Base-by-base conservation (phyloP, 2,888 invertebrate species). In the Nysson spinosus region DNA sequence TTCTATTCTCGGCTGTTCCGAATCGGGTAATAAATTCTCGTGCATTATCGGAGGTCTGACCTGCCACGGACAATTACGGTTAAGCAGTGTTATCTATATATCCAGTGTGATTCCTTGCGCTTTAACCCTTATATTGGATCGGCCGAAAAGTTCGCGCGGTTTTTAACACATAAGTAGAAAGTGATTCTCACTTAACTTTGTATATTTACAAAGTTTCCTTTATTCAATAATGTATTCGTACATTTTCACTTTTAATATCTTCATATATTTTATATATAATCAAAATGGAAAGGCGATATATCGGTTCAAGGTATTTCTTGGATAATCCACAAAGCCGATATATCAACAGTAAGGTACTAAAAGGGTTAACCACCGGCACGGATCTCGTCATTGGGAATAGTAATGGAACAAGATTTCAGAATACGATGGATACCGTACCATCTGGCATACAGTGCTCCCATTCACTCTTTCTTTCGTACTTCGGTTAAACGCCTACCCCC, bases 361-460 rank as follows among this genome's bases (percentile, higher is more conserved):
- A 34, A 37, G 32, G 22, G 37, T 42, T 42, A 64, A 52, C 22
- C 55, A 61, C 52, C 37, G 44, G 26, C 49, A 63, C 57, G 52
- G 60, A 64, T 67, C 67, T 54, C 61, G 40, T 75, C 72, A 67
- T 77, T 72, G 68, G 58, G 68, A 65, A 71, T 57, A 61, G 70
- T 47, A 54, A 70, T 50, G 62, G 42, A 58, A 62, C 42, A 42
- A 39, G 58, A 11, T 37, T 26, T 35, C 52, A 42, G 67, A 77
- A 66, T 55, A 55, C 56, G 56, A 46, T 42, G 57, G 24, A 19
- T 50, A 50, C 50, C 19, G 64, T 52, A 77, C 77, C 80, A 81
- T 80, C 78, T 80, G 81, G 77, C 72, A 26, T 51, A 80, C 80
- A 80, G 81, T 74, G 78, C 67, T 68, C 61, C 71, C 78, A 80